A percentile compares a stretch with the other conserved stretches of the same genome.
These are phyloP conservation scores for Drosophila barbarae DNA, from an alignment of 2,888 invertebrate species.

Conservation along the genomic window DNA sequence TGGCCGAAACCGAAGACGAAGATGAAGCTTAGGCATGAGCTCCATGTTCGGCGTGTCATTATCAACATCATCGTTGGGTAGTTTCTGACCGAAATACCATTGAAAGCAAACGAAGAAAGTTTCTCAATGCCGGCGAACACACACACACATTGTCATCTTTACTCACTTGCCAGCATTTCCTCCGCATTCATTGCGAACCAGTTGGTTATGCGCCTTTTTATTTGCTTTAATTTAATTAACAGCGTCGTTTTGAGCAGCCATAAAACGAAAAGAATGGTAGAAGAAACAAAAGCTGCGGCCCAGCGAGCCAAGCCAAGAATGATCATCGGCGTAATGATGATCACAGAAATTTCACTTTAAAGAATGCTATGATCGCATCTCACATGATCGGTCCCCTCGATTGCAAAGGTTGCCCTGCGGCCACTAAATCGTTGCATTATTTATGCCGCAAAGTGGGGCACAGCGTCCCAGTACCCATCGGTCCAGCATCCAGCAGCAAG, in stretches of 20 bases:
- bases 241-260: slow-evolving; percentile 54
- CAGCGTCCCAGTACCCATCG: slow-evolving; percentile 15
- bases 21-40: neutral
- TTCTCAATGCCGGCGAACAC: slow-evolving; percentile 50
- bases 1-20: neutral
- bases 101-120: slow-evolving; percentile 71
- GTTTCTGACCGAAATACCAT: slow-evolving; percentile 71
- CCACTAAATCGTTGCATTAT: slow-evolving; percentile 42
- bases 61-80: slow-evolving; percentile 33
- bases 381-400: slow-evolving; percentile 14
- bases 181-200: slow-evolving; percentile 47
- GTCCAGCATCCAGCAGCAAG: slow-evolving; percentile 40
- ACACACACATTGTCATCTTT: slow-evolving; percentile 40
- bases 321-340: slow-evolving; percentile 23
- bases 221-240: slow-evolving; percentile 69
- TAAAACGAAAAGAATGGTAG: slow-evolving; percentile 27
- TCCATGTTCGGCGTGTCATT: slow-evolving; percentile 23
- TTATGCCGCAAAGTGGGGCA: slow-evolving; percentile 61
- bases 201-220: slow-evolving; percentile 61
- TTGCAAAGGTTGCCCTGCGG: slow-evolving; percentile 33
- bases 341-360: slow-evolving; percentile 67
- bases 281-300: slow-evolving; percentile 22
- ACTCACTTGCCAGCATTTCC: slow-evolving; percentile 47
- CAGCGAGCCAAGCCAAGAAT: slow-evolving; percentile 17
- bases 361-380: slow-evolving; percentile 61